Evolutionary conservation across 1,140 invertebrate genomes (phyloP).

Genomic region (Phocides pigmalion): DNA sequence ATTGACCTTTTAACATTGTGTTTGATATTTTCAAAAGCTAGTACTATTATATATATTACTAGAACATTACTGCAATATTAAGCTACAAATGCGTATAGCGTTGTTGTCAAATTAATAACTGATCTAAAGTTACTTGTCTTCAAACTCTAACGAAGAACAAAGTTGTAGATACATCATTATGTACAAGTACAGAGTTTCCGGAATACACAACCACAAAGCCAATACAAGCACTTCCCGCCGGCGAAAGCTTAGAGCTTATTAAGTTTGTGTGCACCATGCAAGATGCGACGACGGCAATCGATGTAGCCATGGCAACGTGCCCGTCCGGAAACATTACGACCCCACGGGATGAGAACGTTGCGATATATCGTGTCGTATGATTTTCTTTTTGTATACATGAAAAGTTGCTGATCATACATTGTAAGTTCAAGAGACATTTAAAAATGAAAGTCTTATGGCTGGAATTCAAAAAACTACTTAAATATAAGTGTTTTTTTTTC

Average conservation of each 20-base stretch:
- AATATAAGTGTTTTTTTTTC: no score
- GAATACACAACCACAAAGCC: constrained; percentile 35
- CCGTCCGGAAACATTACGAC: constrained; percentile 44
- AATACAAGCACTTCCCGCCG: constrained; percentile 29
- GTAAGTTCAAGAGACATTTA: no score
- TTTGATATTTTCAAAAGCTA: no score
- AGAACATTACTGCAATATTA: no score
- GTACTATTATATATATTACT: no score
- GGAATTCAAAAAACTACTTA: no score
- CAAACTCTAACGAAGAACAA: neutral
- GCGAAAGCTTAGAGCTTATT: constrained; percentile 59
- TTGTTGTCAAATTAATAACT: no score
- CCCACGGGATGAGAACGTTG: constrained; percentile 35
- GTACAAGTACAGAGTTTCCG: constrained; percentile 9
- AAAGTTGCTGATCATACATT: no score
- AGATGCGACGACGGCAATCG: constrained; percentile 71
- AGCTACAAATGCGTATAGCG: no score
- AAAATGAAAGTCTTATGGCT: no score
- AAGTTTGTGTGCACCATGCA: constrained; percentile 67
- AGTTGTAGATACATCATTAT: constrained; percentile 4
- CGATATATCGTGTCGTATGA: constrained; percentile 29
- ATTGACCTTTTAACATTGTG: no score
- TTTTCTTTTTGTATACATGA: no score
- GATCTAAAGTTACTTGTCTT: neutral
- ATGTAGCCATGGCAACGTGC: constrained; percentile 71